Percentiles rank a stretch among this genome's conserved stretches.
These are phyloP conservation scores for Blennius ocellaris DNA, from an alignment of 2,113 vertebrate species.

Conservation along the genomic window DNA sequence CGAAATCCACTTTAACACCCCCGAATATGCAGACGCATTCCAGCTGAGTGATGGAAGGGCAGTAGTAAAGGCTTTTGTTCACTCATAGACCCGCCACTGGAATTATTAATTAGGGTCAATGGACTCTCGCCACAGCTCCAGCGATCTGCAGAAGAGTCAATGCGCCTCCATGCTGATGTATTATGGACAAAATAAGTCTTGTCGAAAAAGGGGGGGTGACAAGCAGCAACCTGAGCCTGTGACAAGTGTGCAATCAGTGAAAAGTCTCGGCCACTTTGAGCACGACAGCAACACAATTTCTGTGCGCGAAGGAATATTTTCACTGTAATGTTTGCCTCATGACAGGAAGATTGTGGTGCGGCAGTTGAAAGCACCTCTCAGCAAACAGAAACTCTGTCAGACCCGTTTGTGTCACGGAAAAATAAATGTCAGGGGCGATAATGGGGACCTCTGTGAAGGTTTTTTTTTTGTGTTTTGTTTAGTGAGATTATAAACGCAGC, in stretches of 20 bases:
- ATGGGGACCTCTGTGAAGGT: slow-evolving; percentile 43
- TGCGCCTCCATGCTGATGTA: slow-evolving; percentile 6
- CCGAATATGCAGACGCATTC: slow-evolving; percentile 1
- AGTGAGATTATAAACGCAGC: slow-evolving; percentile 52
- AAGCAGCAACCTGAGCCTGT: slow-evolving; percentile 22
- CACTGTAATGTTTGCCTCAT: slow-evolving; percentile 42
- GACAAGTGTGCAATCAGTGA: slow-evolving; percentile 67
- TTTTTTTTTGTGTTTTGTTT: slow-evolving; percentile 17
- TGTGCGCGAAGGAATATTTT: slow-evolving; percentile 45
- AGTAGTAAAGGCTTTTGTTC: neutral
- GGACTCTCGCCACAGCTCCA: slow-evolving; percentile 2
- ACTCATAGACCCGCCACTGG: too few species aligned
- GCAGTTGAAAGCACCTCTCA: slow-evolving; percentile 64
- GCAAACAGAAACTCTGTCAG: slow-evolving; percentile 47
- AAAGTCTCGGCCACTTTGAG: slow-evolving; percentile 51
- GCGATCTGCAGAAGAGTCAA: slow-evolving; percentile 17
- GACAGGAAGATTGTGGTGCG: slow-evolving; percentile 73
- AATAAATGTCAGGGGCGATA: slow-evolving; percentile 48
- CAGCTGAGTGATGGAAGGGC: neutral
- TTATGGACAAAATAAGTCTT: slow-evolving; percentile 24
- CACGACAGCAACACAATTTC: slow-evolving; percentile 38
- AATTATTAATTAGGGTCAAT: slow-evolving; percentile 23
- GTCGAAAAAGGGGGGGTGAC: slow-evolving; percentile 50
- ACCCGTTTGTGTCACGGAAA: slow-evolving; percentile 40
- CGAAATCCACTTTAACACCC: neutral